Percentiles rank a stretch among this genome's conserved stretches.
Evolutionary conservation across 2,888 invertebrate genomes (phyloP).

Genomic region (Mythimna impura): DNA sequence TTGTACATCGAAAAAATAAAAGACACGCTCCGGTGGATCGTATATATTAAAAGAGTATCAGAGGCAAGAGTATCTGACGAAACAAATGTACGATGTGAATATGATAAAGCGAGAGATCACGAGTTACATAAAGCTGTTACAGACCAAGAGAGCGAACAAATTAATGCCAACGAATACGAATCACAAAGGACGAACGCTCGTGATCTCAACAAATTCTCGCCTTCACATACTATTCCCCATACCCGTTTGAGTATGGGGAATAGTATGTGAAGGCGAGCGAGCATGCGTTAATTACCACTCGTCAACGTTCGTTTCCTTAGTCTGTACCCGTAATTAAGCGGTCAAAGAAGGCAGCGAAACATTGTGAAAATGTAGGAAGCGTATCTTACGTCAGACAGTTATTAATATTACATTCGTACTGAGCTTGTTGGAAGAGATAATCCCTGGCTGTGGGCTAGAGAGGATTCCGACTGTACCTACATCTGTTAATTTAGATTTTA

Average conservation of each 20-base stretch:
- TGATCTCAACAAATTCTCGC: background rate
- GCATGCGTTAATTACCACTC: background rate
- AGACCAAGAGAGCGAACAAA: background rate
- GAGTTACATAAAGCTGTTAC: background rate
- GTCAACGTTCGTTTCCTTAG: background rate
- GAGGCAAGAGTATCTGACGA: constrained; percentile 3
- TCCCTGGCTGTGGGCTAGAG: background rate
- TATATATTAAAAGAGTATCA: constrained; percentile 4
- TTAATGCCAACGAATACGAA: too few species aligned
- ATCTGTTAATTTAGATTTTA: background rate
- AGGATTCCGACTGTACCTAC: background rate
- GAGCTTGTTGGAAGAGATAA: background rate
- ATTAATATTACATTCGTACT: constrained; percentile 31
- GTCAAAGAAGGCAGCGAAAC: constrained; percentile 15
- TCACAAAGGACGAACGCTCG: background rate
- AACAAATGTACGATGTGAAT: constrained; percentile 39
- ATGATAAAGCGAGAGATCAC: constrained; percentile 22
- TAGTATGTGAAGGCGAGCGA: background rate
- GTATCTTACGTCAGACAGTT: constrained; percentile 6
- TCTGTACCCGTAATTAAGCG: background rate
- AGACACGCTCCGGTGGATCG: constrained; percentile 16
- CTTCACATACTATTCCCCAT: too few species aligned
- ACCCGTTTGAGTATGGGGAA: too few species aligned
- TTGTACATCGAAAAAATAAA: constrained; percentile 23
- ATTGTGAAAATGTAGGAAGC: constrained; percentile 30